A percentile compares a stretch with the other conserved stretches of the same genome.
These are phyloP conservation scores for Chelonus insularis DNA, from an alignment of 1,140 invertebrate genomes.

Conservation along the genomic window DNA sequence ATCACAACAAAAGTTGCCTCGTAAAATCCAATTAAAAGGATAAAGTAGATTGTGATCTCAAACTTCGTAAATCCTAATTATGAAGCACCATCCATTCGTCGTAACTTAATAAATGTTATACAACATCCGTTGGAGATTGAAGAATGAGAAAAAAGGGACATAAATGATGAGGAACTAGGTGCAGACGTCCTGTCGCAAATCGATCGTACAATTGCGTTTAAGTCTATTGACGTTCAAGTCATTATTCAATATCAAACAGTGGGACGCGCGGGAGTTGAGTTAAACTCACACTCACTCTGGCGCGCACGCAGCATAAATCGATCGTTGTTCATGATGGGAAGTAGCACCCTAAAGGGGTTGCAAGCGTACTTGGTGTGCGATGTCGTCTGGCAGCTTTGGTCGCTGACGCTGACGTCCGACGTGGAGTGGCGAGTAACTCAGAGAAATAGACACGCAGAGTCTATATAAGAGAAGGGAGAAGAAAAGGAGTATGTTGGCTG, in stretches of 20 bases:
- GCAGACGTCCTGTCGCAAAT: background rate
- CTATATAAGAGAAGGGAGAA: background rate
- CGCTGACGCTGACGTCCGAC: slow-evolving; percentile 9
- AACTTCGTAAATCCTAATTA: slow-evolving; percentile 16
- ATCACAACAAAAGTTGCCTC: slow-evolving; percentile 16
- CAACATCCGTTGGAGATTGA: background rate
- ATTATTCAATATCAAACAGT: slow-evolving; percentile 18
- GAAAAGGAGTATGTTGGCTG: slow-evolving; percentile 9
- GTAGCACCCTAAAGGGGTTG: no score
- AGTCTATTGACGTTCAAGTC: slow-evolving; percentile 3
- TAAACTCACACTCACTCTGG: background rate
- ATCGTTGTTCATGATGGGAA: background rate
- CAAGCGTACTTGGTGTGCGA: background rate
- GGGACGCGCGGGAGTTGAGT: background rate
- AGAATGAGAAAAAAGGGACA: background rate
- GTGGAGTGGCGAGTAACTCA: background rate
- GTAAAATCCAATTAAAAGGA: slow-evolving; percentile 19
- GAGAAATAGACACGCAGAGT: background rate
- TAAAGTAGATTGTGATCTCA: slow-evolving; percentile 16
- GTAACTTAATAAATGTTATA: background rate
- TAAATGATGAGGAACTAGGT: slow-evolving; percentile 6
- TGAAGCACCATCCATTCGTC: background rate
- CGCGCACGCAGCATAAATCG: slow-evolving; percentile 22
- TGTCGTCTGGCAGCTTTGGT: slow-evolving; percentile 18
- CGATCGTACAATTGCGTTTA: slow-evolving; percentile 8